A percentile compares a stretch with the other conserved stretches of the same genome.
Evolutionary conservation across 2,797 vertebrate genomes (phyloP).

Genomic region (Acridotheres tristis): DNA sequence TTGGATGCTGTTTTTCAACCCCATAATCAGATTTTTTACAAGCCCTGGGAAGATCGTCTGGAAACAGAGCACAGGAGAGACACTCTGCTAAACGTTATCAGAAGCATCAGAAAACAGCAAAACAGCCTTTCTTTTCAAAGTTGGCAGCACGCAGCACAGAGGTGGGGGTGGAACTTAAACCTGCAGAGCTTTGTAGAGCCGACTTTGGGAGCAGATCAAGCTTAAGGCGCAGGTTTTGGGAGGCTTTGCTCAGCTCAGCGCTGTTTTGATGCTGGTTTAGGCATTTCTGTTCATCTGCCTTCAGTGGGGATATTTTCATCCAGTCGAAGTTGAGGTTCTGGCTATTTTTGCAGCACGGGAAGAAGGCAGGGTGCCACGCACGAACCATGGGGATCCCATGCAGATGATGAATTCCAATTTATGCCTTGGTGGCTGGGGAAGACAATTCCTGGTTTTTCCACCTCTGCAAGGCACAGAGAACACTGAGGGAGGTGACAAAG

Average conservation of each 20-base stretch:
- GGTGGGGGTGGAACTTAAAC: neutral
- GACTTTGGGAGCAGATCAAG: neutral
- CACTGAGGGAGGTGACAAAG: neutral
- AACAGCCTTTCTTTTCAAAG: neutral
- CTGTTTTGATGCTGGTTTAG: neutral
- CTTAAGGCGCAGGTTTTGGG: rapidly evolving
- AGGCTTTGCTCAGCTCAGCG: neutral
- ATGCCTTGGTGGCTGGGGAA: neutral
- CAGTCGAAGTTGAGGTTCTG: rapidly evolving
- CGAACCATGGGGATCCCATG: neutral
- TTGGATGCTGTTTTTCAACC: neutral
- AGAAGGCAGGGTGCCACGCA: neutral
- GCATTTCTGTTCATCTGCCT: neutral
- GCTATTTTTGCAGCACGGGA: rapidly evolving
- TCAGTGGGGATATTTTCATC: rapidly evolving
- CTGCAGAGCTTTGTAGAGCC: neutral
- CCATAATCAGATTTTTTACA: neutral
- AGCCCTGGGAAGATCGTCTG: neutral
- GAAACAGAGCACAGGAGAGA: neutral
- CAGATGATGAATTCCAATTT: neutral
- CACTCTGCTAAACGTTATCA: neutral
- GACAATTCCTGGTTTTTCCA: neutral
- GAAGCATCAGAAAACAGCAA: neutral
- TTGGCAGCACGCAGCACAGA: neutral
- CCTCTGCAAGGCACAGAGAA: neutral